Evolutionary conservation across 2,888 invertebrate species (phyloP), one percentile per base, ranked within the genome.

Genomic region (Dascillus cervinus): DNA sequence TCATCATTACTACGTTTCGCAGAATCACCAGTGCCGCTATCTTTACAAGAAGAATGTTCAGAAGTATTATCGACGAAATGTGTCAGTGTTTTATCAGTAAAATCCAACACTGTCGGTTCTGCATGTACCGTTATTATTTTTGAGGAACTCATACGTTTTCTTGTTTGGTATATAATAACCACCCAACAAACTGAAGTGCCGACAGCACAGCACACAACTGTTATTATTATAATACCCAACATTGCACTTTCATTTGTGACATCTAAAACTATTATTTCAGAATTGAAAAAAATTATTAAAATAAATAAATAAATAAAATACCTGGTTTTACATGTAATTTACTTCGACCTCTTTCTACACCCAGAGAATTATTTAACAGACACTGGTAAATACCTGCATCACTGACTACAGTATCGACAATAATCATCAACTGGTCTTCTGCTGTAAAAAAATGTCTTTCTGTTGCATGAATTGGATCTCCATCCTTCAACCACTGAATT

Each of bases 131-230:
- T 67, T 43, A 67, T 56, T 39, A 61, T 70, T 26, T 62, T 63
- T 37, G 64, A 67, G 43, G 72, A 66, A 31, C 70, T 61, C 39
- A 70, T 65, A 15, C 77, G 73, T 62, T 81, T 79, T 40, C 87
- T 71, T 3, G 88, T 86, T 56, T 86, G 83, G 62, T 88, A 89
- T 51, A 90, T 89, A 41, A 91, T 87, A 32, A 89, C 80, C 26
- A 91, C 88, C 91, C 92, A 92, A 29, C 90, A 78, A 9, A 88
- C 73, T 1, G 90, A 89, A 4, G 91, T 92, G n/a, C 83, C 81
- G 9, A 94, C 86, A 29, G 91, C 84, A 65, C 91, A 88, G 62
- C 88, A 87, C 21, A 90, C 87, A 1, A 89, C 83, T 3, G 88
- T 87, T 47, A 94, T 88, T 53, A 92, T 79, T 46, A 91, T 83